Conservation (phyloP, 2,113 vertebrate genomes). For the Dolichallabes microphthalmus region DNA sequence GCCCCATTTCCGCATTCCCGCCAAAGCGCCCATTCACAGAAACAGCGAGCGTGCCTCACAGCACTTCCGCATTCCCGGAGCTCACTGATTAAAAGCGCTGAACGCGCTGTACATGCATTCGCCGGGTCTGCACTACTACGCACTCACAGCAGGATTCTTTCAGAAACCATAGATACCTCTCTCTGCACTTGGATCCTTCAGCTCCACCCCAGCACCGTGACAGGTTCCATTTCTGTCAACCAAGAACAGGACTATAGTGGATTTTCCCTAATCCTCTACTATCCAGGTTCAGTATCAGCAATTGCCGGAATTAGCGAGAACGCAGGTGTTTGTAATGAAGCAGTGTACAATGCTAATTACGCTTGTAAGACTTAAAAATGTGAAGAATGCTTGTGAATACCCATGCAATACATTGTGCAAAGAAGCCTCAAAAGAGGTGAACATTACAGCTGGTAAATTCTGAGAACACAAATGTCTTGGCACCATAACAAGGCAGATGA, state of each 20-base stretch:
- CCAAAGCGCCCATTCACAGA: too few species aligned
- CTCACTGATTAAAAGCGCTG: too few species aligned
- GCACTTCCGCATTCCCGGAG: too few species aligned
- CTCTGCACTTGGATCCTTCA: too few species aligned
- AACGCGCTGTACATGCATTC: too few species aligned
- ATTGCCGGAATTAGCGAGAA: neutral
- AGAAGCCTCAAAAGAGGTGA: neutral
- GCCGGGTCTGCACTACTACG: too few species aligned
- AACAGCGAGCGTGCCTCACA: too few species aligned
- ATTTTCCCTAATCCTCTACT: neutral
- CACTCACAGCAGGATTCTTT: too few species aligned
- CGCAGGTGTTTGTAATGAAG: neutral
- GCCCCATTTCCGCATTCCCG: too few species aligned
- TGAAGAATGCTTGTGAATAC: neutral
- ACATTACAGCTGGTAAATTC: neutral
- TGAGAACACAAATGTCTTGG: slow-evolving; percentile 5
- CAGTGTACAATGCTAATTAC: neutral
- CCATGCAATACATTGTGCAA: neutral
- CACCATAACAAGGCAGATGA: slow-evolving; percentile 3
- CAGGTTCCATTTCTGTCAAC: neutral
- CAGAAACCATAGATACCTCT: too few species aligned
- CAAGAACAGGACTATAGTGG: neutral
- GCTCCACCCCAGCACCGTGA: too few species aligned
- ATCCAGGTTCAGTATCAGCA: neutral
- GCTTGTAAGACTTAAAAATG: neutral